Evolutionary conservation across 2,888 invertebrate species (phyloP), one percentile per base, ranked within the genome.

Genomic region (Eutolmus rufibarbis): DNA sequence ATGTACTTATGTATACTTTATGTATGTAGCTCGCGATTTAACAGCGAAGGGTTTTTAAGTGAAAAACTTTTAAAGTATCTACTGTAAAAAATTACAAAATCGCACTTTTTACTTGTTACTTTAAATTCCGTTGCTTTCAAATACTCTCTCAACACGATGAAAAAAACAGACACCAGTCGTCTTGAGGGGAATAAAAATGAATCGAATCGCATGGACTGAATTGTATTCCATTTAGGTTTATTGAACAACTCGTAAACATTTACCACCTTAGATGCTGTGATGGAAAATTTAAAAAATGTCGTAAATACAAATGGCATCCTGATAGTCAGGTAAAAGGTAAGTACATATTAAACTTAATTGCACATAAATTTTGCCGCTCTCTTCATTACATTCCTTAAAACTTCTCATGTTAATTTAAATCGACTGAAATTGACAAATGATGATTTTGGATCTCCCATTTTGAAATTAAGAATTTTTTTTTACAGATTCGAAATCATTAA

Each of bases 191-290:
- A 74, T 28, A 85, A 74, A 85, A 85, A 19, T 74, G 74, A 16
- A 85, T 66, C 31, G 74, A 85, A 56, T 82, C 34, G 74, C 66
- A 43, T 31, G 16, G 37, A 3, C 37, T 40, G 74, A 85, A 85
- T 85, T 85, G 85, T 85, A 66, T 82, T 85, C 85, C 85, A 74
- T 85, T 85, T 74, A 43, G 28, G 28, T 85, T 85, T 85, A 85
- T 85, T 85, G 85, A 85, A 74, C 85, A 66, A 85, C 66, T 85
- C 85, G 74, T 85, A 85, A 85, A 85, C 74, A 85, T 85, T 66
- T 85, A 85, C 85, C 85, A 85, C 85, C 85, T 74, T 43, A 74
- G 74, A 74, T 74, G 43, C 31, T 43, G 40, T 85, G 74, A 85
- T 85, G 74, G 85, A 23, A 43, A 85, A 85, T 85, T 66, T 40